Percentiles rank a stretch among this genome's conserved stretches.
Evolutionary conservation across 2,797 vertebrate genomes (phyloP).

Genomic region (Acanthiza pusilla): DNA sequence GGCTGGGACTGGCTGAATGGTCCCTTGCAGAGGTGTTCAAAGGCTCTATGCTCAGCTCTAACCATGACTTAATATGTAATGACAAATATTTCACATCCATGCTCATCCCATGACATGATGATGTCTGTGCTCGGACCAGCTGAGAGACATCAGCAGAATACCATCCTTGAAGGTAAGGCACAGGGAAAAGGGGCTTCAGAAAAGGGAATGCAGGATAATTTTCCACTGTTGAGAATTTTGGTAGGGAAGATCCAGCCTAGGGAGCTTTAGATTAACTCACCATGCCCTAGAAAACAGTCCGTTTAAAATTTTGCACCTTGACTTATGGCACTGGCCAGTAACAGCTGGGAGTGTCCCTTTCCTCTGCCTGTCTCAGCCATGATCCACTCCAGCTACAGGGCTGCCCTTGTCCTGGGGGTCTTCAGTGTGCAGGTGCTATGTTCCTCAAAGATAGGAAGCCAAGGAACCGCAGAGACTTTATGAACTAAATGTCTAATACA

Average conservation of each 20-base stretch:
- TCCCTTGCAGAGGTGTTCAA: neutral
- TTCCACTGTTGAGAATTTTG: neutral
- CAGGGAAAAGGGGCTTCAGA: neutral
- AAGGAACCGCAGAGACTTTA: neutral
- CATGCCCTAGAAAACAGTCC: neutral
- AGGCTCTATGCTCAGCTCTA: neutral
- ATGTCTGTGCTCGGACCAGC: neutral
- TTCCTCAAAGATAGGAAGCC: neutral
- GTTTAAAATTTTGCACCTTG: neutral
- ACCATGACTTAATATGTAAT: neutral
- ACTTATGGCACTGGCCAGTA: neutral
- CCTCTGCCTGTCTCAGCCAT: neutral
- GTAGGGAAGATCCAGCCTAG: neutral
- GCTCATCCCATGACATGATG: neutral
- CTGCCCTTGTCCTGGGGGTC: neutral
- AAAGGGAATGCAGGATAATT: neutral
- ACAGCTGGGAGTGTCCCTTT: neutral
- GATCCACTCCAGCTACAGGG: neutral
- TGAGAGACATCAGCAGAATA: neutral
- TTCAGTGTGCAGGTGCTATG: neutral
- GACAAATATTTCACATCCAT: neutral
- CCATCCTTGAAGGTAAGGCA: neutral
- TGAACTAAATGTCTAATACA: neutral
- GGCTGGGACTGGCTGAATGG: neutral
- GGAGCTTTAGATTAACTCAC: neutral